Evolutionary conservation across 1,140 invertebrate genomes (phyloP), one percentile per base, ranked within the genome.

Genomic region (Matsumurasca onukii): DNA sequence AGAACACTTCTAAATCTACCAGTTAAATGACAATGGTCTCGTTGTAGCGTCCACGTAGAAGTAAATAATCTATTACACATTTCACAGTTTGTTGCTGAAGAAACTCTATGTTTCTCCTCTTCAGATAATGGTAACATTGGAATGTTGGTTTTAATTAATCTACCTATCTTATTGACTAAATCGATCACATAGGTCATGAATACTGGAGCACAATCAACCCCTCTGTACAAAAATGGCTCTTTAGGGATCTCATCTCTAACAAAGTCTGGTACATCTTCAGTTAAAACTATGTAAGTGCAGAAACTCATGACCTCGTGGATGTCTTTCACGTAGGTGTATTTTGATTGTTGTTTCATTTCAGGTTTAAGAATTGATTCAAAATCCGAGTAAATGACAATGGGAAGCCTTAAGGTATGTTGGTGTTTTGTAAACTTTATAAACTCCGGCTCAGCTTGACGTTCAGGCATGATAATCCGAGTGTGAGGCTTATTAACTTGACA

Each of bases 181-280:
- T 63, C 59, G 39, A 63, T 63, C 29, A 68, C 34, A 34, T 57
- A 59, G 12, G 29, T 24, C 27, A 68, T 34, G 48, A 68, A 68
- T 24, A 59, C 27, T 24, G 22, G 15, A 3, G 66, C 30, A 0
- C 52, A 52, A 61, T 61, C 39, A 39, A n/a, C 24, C 31, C 66
- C 52, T 59, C 66, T 59, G n/a, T 68, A 68, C 0, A 68, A 31
- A 31, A 30, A 68, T 51, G 66, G 66, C 27, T 68, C 57, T 55
- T 57, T 25, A 25, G 66, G 31, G n/a, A 68, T 22, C 17, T 17
- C 39, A 31, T 68, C 25, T 12, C 27, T 59, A 34, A 68, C 57
- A 59, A 31, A n/a, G 27, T 67, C 51, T 61, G 66, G 22, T 45
- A 68, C 1, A 68, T 63, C 39, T n/a, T 34, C n/a, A 61, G 34